A percentile compares a stretch with the other conserved stretches of the same genome.
phyloP scores from a whole-genome alignment of 2,797 vertebrate species.

The Erethizon dorsatum region DNA sequence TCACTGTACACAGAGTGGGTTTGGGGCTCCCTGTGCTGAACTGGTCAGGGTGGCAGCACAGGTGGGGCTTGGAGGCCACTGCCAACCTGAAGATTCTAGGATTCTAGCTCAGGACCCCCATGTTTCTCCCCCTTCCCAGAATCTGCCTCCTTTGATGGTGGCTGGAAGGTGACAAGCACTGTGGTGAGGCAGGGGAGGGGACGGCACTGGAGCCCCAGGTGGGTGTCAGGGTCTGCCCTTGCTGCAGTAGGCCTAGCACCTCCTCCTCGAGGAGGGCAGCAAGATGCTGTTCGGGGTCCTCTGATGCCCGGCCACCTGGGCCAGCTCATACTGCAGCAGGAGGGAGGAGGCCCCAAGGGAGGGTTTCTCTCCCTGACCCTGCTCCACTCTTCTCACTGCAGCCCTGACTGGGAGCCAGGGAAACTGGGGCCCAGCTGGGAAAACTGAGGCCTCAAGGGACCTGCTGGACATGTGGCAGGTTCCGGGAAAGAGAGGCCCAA shows the following conservation, averaged over 20 bases:
- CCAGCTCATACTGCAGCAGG: background rate
- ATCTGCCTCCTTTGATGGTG: background rate
- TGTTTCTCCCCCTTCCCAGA: background rate
- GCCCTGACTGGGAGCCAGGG: background rate
- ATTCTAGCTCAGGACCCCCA: background rate
- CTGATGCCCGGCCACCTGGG: background rate
- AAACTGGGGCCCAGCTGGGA: constrained; percentile 1
- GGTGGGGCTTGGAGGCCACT: background rate
- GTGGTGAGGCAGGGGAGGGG: background rate
- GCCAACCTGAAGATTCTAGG: background rate
- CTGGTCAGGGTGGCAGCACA: background rate
- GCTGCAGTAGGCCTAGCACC: background rate
- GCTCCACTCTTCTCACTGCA: background rate
- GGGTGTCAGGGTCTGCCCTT: rapidly evolving
- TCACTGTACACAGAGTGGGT: rapidly evolving
- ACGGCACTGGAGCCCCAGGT: background rate
- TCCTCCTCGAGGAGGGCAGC: background rate
- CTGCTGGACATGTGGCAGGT: background rate
- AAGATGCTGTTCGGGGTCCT: background rate
- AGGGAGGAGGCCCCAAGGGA: background rate
- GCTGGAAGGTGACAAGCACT: background rate
- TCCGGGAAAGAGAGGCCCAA: background rate
- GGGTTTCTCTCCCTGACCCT: background rate
- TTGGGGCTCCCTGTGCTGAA: background rate
- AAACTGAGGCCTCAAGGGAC: background rate